Base-by-base conservation (phyloP, 1,140 invertebrate genomes). In the Acromyrmex charruanus region DNA sequence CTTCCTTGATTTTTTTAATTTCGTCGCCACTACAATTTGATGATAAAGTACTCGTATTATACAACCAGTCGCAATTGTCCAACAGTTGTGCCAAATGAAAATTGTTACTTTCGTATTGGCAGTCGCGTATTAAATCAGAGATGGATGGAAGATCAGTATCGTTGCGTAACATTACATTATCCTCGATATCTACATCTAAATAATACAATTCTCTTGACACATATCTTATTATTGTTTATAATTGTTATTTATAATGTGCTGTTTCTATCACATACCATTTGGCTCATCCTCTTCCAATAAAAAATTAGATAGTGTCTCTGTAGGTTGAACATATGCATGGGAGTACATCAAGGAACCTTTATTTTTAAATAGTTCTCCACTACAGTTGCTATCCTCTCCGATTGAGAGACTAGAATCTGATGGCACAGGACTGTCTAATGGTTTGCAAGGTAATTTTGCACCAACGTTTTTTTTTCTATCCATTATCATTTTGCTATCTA, bases 201-300 rank as follows among this genome's bases (percentile, higher is more conserved):
- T 74, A 21, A 68, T 59, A 61, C 53, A 53, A 55, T 51, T 51
- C 63, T 61, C 0, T 69, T 61, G 10, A 80, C 65, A 28, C 39
- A 68, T 35, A 58, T 58, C 28, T 12, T 75, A 16, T 51, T 14
- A 0, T 51, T 51, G 14, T 51, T 10, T 55, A 49, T 35, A 79
- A 39, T 39, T 21, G 21, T 21, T 21, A 21, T 21, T 21, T 21
- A 49, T 35, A 79, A 39, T 39, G 18, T 21, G n/a, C 1, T 16
- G 39, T 10, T 79, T 6, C n/a, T 61, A 65, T 7, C 63, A 77
- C 16, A 80, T 92, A 93, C 93, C 94, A 59, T 91, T 91, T 82
- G 93, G 90, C 72, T 95, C 94, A 77, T 95, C 93, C 10, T 94
- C 94, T 0, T 93, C 93, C 5, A 95, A 84, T 61, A 95, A 89